A percentile compares a stretch with the other conserved stretches of the same genome.
These are phyloP conservation scores for Choristoneura fumiferana DNA, from an alignment of 1,140 invertebrate genomes.

Conservation along the genomic window DNA sequence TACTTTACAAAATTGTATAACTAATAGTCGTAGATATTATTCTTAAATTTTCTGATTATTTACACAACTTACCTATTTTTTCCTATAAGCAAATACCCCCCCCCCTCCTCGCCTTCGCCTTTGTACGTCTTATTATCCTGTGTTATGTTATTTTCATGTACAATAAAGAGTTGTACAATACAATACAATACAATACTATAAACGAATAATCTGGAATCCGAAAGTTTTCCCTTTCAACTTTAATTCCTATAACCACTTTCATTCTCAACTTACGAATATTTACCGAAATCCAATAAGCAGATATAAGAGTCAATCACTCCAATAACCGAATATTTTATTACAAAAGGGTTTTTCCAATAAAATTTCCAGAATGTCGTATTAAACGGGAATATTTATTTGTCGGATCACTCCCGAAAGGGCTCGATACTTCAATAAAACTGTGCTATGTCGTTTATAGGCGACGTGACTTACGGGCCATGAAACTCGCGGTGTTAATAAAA, in stretches of 20 bases:
- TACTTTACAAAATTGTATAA: no score
- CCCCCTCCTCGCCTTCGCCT: no score
- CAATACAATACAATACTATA: no score
- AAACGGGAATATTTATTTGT: conserved; percentile 15
- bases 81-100: no score
- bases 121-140: no score
- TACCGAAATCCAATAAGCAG: background rate
- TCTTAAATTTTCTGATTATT: no score
- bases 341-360: conserved; percentile 12
- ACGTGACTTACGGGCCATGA: background rate
- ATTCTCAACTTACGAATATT: no score
- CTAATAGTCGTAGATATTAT: no score
- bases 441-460: conserved; percentile 7
- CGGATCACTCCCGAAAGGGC: conserved; percentile 15
- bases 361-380: conserved; percentile 13
- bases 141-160: no score
- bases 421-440: conserved; percentile 6
- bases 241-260: conserved; percentile 1
- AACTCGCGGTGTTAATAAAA: background rate
- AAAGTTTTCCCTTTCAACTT: conserved; percentile 1
- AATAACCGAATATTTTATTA: background rate
- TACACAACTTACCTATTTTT: no score
- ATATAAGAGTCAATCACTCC: background rate
- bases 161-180: no score
- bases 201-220: no score